phyloP scores from a whole-genome alignment of 2,888 invertebrate species.

The Apomyelois bistriatella region DNA sequence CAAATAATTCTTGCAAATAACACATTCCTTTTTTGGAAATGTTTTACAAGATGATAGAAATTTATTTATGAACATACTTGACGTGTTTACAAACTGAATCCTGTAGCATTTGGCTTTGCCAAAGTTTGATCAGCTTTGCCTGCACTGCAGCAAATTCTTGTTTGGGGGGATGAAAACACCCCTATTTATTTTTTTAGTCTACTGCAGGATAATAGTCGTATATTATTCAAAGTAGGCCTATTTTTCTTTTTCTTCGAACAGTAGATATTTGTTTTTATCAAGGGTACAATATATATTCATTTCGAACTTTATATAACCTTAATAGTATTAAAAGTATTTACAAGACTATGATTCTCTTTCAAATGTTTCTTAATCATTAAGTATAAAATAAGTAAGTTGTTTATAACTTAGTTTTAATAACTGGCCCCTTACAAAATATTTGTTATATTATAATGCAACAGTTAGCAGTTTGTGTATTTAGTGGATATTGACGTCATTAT shows the following conservation, averaged over 20 bases:
- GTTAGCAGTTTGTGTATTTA: conserved; percentile 24
- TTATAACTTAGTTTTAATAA: too few species aligned
- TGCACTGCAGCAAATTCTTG: conserved; percentile 40
- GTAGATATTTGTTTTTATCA: background rate
- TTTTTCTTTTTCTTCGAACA: too few species aligned
- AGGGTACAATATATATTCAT: too few species aligned
- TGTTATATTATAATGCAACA: background rate
- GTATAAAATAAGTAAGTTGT: too few species aligned
- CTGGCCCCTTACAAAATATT: background rate
- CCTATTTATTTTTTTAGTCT: conserved; percentile 18
- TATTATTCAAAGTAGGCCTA: background rate
- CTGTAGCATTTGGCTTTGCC: conserved; percentile 12
- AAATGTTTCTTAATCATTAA: too few species aligned
- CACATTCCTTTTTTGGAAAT: too few species aligned
- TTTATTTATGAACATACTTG: conserved; percentile 1
- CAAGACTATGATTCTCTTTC: too few species aligned
- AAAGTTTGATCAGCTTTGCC: conserved; percentile 27
- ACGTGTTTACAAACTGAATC: conserved; percentile 15
- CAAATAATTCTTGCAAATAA: too few species aligned
- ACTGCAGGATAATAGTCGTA: conserved; percentile 11
- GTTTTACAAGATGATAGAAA: background rate
- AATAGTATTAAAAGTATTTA: too few species aligned
- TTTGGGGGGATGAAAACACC: conserved; percentile 22
- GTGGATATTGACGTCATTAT: conserved; percentile 57
- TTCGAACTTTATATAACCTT: too few species aligned